Percentiles rank a stretch among this genome's conserved stretches.
Evolutionary conservation across 2,113 vertebrate species (phyloP).

Genomic region (Scatophagus argus): DNA sequence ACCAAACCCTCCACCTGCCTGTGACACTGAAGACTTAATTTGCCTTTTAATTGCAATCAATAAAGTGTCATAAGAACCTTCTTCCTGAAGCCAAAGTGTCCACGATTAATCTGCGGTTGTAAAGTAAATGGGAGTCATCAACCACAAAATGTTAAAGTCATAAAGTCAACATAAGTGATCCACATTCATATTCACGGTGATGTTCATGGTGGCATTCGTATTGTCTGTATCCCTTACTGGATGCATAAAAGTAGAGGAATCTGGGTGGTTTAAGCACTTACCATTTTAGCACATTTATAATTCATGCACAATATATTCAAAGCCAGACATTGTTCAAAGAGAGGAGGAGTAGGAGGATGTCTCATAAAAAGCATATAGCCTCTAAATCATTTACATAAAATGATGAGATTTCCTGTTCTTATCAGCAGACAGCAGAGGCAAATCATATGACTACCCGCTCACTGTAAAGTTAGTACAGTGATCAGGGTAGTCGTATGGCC

Average conservation of each 20-base stretch:
- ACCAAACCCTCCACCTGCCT: slow-evolving; percentile 26
- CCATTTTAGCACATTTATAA: slow-evolving; percentile 42
- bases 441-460: not conserved
- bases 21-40: slow-evolving; percentile 24
- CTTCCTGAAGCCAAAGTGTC: not conserved
- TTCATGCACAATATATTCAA: slow-evolving; percentile 49
- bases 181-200: not conserved
- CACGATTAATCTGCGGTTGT: slow-evolving; percentile 1
- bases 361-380: slow-evolving; percentile 14
- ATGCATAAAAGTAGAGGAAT: slow-evolving; percentile 15
- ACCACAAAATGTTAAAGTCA: not conserved
- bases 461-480: not conserved
- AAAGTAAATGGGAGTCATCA: slow-evolving; percentile 18
- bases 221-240: not conserved
- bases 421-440: not conserved
- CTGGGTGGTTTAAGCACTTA: slow-evolving; percentile 18
- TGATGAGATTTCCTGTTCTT: not conserved
- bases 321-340: slow-evolving; percentile 25
- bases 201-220: not conserved
- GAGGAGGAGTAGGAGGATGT: slow-evolving; percentile 9
- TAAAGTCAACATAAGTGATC: slow-evolving; percentile 2
- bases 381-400: slow-evolving; percentile 45
- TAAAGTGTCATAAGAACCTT: not conserved
- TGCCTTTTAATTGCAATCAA: slow-evolving; percentile 49
- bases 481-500: not conserved